These are phyloP conservation scores for Mionectes macconnelli DNA, from an alignment of 2,113 vertebrate genomes.

Conservation along the genomic window DNA sequence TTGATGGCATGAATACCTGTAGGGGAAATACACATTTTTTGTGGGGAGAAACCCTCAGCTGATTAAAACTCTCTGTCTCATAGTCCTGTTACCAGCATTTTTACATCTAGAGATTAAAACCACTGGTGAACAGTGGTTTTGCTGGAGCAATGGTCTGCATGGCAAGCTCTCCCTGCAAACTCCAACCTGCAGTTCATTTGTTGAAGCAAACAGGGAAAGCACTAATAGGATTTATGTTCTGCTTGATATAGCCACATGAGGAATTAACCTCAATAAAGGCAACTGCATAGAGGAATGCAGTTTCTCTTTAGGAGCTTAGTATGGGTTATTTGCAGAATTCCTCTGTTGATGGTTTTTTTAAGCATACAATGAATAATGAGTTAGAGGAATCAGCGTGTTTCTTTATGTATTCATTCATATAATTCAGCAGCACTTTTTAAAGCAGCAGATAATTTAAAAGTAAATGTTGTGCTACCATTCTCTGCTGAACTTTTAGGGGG, in stretches of 20 bases:
- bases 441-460: not conserved
- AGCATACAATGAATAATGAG: not conserved
- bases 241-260: not conserved
- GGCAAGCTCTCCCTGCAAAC: not conserved
- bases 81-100: not conserved
- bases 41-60: not conserved
- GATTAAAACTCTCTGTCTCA: not conserved
- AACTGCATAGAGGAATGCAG: not conserved
- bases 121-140: not conserved
- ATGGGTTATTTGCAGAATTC: not conserved
- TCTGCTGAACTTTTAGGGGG: not conserved
- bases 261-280: slow-evolving; percentile 42
- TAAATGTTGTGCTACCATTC: not conserved
- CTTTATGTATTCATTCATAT: not conserved
- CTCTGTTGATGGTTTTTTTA: not conserved
- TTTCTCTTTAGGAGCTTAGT: slow-evolving; percentile 12
- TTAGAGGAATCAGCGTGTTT: not conserved
- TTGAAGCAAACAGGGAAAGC: not conserved
- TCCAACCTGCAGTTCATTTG: not conserved
- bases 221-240: slow-evolving; percentile 24
- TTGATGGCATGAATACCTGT: not conserved
- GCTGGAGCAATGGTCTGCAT: not conserved
- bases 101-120: not conserved
- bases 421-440: not conserved
- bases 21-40: not conserved